Conservation (phyloP, 2,888 invertebrate genomes). For the Abrostola triplasia region DNA sequence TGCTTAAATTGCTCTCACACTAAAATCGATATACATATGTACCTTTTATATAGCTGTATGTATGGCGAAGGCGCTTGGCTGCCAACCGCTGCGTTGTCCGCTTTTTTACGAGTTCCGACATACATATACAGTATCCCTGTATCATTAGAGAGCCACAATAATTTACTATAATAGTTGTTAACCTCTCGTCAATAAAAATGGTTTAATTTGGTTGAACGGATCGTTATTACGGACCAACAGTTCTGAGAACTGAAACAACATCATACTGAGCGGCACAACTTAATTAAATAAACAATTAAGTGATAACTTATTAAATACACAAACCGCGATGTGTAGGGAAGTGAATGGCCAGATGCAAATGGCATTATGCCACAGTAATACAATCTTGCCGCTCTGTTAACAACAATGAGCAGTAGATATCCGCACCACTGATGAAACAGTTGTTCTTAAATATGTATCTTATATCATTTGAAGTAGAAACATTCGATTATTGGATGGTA, state of each 20-base stretch:
- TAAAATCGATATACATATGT: slow-evolving; percentile 36
- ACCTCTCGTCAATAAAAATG: slow-evolving; percentile 26
- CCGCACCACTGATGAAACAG: slow-evolving; percentile 41
- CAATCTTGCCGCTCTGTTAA: slow-evolving; percentile 66
- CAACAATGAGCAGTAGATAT: slow-evolving; percentile 47
- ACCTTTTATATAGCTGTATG: background rate
- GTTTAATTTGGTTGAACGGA: slow-evolving; percentile 19
- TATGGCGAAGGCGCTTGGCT: slow-evolving; percentile 9
- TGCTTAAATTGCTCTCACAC: slow-evolving; percentile 42
- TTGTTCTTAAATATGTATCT: slow-evolving; percentile 28
- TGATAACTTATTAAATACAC: slow-evolving; percentile 48
- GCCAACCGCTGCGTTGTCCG: slow-evolving; percentile 15
- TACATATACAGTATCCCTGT: slow-evolving; percentile 12
- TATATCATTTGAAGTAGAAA: slow-evolving; percentile 1
- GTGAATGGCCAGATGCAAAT: slow-evolving; percentile 61
- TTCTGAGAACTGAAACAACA: slow-evolving; percentile 24
- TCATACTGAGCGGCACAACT: slow-evolving; percentile 15
- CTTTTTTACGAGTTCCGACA: slow-evolving; percentile 19
- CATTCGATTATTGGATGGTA: background rate
- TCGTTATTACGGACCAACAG: slow-evolving; percentile 3
- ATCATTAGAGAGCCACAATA: slow-evolving; percentile 32
- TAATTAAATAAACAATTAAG: slow-evolving; percentile 43
- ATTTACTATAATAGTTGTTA: slow-evolving; percentile 35
- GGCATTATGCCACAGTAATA: slow-evolving; percentile 52
- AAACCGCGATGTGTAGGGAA: slow-evolving; percentile 44